Base-by-base conservation (phyloP, 2,113 vertebrate species). In the Chelonoidis abingdonii region DNA sequence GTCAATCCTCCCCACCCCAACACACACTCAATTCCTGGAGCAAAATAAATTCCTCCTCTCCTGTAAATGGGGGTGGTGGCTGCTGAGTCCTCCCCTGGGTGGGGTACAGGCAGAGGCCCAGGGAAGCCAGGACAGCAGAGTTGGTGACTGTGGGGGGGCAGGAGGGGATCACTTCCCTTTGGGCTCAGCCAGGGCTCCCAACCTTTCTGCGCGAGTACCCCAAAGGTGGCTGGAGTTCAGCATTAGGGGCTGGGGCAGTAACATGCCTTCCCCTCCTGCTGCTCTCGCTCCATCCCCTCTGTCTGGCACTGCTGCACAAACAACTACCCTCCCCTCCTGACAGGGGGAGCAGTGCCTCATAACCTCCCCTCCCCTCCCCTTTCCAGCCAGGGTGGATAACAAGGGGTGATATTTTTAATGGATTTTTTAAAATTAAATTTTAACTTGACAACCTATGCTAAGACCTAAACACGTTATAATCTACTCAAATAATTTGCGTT, bases 201-300 rank as follows among this genome's bases (percentile, higher is more conserved):
- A 35, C 13, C 65, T 69, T 69, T 69, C 35, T 69, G 65, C 38
- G 35, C 65, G 21, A n/a, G 10, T 8, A 69, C 35, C 65, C 14
- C 9, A 0, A 17, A 69, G 19, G 78, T 31, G 25, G 16, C 35
- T 87, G 1, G 0, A 44, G 5, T 57, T 2, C 0, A 3, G 35
- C 6, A 38, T 88, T 38, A 41, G n/a, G 3, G 12, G 62, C 3
- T 56, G 50, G 3, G 16, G 53, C 27, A 87, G 85, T 29, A 83
- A n/a, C 8, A 69, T 19, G 31, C 62, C 35, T n/a, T 21, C 35
- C 35, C 35, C 14, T 54, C 52, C 80, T 81, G 80, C 2, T 81
- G 21, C 35, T 81, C 21, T 38, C 12, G 38, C 35, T 24, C 52
- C 50, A 25, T 8, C 35, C 2, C 1, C 21, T n/a, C 24, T 10